Percentiles rank a stretch among this genome's conserved stretches.
These are phyloP conservation scores for Parnassius apollo DNA, from an alignment of 2,888 invertebrate genomes.

Conservation along the genomic window DNA sequence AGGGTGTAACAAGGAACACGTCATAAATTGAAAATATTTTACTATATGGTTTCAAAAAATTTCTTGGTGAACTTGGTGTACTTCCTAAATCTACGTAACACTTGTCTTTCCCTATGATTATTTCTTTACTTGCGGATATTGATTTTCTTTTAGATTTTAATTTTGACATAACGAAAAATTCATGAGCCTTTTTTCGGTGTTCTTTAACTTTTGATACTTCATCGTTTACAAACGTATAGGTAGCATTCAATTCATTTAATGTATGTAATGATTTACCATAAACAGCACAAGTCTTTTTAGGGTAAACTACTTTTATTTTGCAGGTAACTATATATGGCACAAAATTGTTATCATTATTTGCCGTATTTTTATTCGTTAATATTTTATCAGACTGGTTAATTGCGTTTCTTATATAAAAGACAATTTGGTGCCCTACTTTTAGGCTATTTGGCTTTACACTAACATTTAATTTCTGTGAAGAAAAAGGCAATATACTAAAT, in stretches of 20 bases:
- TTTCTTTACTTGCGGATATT: constrained; percentile 37
- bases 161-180: constrained; percentile 50
- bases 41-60: constrained; percentile 46
- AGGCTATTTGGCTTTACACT: constrained; percentile 56
- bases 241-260: constrained; percentile 48
- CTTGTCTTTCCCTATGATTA: constrained; percentile 42
- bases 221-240: constrained; percentile 54
- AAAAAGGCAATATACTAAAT: constrained; percentile 59
- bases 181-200: constrained; percentile 42
- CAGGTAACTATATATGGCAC: constrained; percentile 48
- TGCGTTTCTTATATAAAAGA: constrained; percentile 58
- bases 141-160: constrained; percentile 37
- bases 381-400: constrained; percentile 30
- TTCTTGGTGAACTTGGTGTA: constrained; percentile 31
- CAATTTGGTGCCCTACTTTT: constrained; percentile 45
- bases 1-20: constrained; percentile 51
- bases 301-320: constrained; percentile 49
- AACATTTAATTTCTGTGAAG: constrained; percentile 49
- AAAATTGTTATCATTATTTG: constrained; percentile 42
- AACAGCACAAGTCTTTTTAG: constrained; percentile 34
- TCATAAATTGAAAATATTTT: constrained; percentile 43
- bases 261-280: constrained; percentile 60
- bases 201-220: constrained; percentile 41
- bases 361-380: constrained; percentile 20
- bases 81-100: constrained; percentile 39